Evolutionary conservation across 2,888 invertebrate genomes (phyloP), one percentile per base, ranked within the genome.

Genomic region (Drosophila affinis): DNA sequence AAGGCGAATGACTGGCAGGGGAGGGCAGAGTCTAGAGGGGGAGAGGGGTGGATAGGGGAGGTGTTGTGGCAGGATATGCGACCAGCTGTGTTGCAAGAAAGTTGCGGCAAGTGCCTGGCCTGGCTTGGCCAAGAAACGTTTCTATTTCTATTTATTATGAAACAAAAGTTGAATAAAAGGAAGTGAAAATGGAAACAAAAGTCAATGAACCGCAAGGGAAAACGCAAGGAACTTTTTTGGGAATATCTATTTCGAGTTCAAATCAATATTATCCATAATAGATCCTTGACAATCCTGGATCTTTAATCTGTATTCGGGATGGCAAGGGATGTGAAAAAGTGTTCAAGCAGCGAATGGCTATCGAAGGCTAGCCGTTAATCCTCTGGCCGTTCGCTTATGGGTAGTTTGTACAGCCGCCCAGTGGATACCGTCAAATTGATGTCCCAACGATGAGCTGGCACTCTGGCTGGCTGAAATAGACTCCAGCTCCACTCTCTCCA

Each of bases 381-480:
- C 3, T 21, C 21, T 3, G 21, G 7, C n/a, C 39, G 39, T 6
- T 39, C 39, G 14, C 39, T 7, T 39, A n/a, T 39, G 39, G 14
- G n/a, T 7, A 39, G n/a, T 7, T 39, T 39, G 6, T 6, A 6
- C 6, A 7, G 39, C 39, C 14, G 1, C 14, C 2, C 0, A 39
- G 39, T 14, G 39, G 39, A 5, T n/a, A 3, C 21, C 44, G 44
- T 48, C 44, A 64, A 51, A 56, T 49, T 65, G 49, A 48, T 56
- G 65, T 45, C 32, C 32, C 27, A 44, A 65, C 45, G 65, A 65
- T 65, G 65, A 65, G 56, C 65, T 56, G 45, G 65, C 24, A 21
- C 7, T 21, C 18, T 18, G 18, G 18, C 18, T 18, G 18, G 18
- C 18, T 39, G 14, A 39, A 39, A n/a, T 14, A n/a, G 39, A 39